Evolutionary conservation across 2,113 vertebrate genomes (phyloP), one percentile per base, ranked within the genome.

Genomic region (Dromiciops gliroides): DNA sequence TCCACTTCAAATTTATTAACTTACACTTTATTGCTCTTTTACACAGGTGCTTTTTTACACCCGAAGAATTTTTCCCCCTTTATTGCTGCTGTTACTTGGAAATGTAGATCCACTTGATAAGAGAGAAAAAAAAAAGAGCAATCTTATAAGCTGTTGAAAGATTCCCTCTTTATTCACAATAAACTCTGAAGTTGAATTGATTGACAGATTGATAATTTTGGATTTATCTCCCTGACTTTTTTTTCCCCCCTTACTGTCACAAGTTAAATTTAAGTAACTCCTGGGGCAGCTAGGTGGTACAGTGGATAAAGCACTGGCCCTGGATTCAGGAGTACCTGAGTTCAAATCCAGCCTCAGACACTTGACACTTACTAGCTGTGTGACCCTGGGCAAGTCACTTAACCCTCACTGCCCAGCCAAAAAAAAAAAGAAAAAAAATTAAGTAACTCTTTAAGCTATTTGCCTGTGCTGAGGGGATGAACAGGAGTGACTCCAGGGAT

Each of bases 11-110:
- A 14, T 48, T 50, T 94, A 23, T 92, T 96, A 95, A 28, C 50
- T 90, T 51, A 53, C 31, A 50, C 89, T 88, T 93, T 95, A 50
- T 67, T 96, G 89, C 51, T 50, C 93, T 89, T 90, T 83, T 44
- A 24, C 50, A 93, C 49, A 94, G n/a, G 50, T 2, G 75, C 88
- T 51, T 31, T 90, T 83, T 83, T 83, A 83, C n/a, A 83, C 37
- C 16, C 1, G 16, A 67, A 91, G 28, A 92, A 37, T 93, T 89
- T 31, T 1, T 37, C 51, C 3, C 19, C 51, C 26, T 26, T 26
- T 28, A 28, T 90, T 89, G 31, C 75, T 92, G 93, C 5, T 93
- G 2, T 95, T 90, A n/a, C 23, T 88, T 92, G 60, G 25, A 0
- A 96, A 94, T 94, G 60, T 24, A 8, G 95, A 91, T 49, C 75